Percentiles rank a stretch among this genome's conserved stretches.
phyloP scores from a whole-genome alignment of 2,888 invertebrate genomes.

The Ichneumon xanthorius region DNA sequence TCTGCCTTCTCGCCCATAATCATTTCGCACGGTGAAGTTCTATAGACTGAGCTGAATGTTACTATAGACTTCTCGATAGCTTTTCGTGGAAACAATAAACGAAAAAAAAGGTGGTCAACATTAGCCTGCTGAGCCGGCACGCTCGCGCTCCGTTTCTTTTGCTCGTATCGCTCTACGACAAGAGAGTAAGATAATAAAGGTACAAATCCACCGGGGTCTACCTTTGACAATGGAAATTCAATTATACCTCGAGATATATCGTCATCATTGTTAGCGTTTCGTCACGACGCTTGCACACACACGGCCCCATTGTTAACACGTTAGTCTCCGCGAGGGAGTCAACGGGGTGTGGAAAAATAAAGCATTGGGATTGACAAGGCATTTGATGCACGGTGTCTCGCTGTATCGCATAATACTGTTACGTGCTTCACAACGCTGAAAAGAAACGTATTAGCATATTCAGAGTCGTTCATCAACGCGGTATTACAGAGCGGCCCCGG shows the following conservation, averaged over 20 bases:
- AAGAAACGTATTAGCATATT: constrained; percentile 63
- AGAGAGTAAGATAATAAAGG: constrained; percentile 27
- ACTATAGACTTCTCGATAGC: not conserved
- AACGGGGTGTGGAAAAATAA: constrained; percentile 43
- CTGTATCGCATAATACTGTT: constrained; percentile 39
- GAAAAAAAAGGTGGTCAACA: not conserved
- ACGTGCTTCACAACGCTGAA: constrained; percentile 40
- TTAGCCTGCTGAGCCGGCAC: not conserved
- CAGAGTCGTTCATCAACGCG: constrained; percentile 41
- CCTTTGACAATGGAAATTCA: constrained; percentile 69
- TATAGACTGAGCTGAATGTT: not conserved
- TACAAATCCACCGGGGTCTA: constrained; percentile 43
- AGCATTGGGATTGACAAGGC: constrained; percentile 53
- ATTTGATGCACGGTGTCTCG: constrained; percentile 43
- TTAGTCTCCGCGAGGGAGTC: constrained; percentile 44
- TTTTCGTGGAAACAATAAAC: not conserved
- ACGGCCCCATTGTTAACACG: constrained; percentile 51
- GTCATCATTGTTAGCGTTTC: constrained; percentile 70
- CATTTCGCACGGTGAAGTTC: not conserved
- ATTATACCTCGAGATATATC: constrained; percentile 68
- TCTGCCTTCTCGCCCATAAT: not conserved
- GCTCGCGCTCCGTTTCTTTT: constrained; percentile 29
- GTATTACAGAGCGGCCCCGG: constrained; percentile 28
- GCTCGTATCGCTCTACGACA: constrained; percentile 30
- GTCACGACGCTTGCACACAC: constrained; percentile 64